phyloP scores from a whole-genome alignment of 2,113 vertebrate species.

The Tupaia chinensis region DNA sequence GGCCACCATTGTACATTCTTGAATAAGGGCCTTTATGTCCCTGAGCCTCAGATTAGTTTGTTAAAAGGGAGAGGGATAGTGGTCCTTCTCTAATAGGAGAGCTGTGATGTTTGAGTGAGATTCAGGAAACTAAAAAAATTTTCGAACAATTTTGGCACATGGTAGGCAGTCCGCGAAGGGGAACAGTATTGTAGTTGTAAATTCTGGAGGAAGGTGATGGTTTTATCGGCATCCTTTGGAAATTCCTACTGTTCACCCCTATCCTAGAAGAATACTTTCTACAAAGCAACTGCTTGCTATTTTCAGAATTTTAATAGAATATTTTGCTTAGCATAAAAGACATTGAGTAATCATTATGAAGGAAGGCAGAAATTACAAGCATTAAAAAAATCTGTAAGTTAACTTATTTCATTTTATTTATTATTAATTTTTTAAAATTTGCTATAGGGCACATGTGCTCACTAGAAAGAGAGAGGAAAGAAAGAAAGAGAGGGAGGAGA shows the following conservation, averaged over 20 bases:
- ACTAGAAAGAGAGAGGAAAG: no score
- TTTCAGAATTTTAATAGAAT: neutral
- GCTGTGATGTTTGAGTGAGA: neutral
- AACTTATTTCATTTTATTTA: no score
- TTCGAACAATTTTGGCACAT: neutral
- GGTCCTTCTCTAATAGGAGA: no score
- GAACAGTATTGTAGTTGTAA: rapidly evolving
- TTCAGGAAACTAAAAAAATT: rapidly evolving
- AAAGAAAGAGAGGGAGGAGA: no score
- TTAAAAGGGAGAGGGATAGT: rapidly evolving
- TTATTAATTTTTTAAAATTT: no score
- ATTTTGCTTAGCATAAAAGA: neutral
- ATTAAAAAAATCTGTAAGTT: no score
- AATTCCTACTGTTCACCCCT: neutral
- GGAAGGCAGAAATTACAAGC: neutral
- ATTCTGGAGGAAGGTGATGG: neutral
- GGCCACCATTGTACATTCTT: rapidly evolving
- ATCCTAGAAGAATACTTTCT: neutral
- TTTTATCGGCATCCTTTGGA: neutral
- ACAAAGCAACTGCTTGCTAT: neutral
- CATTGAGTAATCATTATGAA: neutral
- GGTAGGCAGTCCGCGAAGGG: neutral
- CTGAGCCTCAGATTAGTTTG: neutral
- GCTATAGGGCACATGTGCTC: no score
- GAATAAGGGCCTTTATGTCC: neutral